These are phyloP conservation scores for Morus bassanus DNA, from an alignment of 2,797 vertebrate species.

Conservation along the genomic window DNA sequence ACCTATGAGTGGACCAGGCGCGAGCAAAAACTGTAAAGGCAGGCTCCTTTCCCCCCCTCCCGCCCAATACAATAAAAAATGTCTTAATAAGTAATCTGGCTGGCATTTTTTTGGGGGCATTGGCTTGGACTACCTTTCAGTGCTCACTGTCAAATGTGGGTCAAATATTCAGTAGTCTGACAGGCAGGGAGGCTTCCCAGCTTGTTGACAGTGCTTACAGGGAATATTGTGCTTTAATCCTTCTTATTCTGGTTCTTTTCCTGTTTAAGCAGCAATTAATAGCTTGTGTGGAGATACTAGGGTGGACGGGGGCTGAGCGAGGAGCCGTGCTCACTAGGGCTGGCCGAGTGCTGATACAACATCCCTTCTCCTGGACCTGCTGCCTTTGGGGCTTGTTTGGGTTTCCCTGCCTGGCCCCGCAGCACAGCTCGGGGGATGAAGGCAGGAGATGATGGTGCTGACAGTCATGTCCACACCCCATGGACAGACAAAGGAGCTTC, in stretches of 20 bases:
- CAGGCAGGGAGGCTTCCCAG: background rate
- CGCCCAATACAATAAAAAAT: background rate
- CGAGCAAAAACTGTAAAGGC: background rate
- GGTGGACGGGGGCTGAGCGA: background rate
- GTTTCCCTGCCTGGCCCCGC: background rate
- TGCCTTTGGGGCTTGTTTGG: background rate
- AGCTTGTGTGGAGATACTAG: background rate
- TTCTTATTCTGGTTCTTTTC: background rate
- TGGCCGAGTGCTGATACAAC: background rate
- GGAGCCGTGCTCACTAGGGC: background rate
- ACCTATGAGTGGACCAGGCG: background rate
- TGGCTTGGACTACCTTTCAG: background rate
- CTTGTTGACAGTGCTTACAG: background rate
- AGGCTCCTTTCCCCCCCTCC: background rate
- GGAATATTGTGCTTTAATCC: background rate
- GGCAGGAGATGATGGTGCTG: fast-evolving
- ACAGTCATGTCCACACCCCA: background rate
- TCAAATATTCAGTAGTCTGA: background rate
- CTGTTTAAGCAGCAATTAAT: background rate
- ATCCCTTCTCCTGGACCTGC: background rate
- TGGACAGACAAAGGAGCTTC: background rate
- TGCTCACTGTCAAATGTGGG: background rate
- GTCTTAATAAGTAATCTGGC: background rate
- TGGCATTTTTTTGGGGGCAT: background rate
- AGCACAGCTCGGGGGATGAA: background rate